Evolutionary conservation across 2,113 vertebrate species (phyloP).

Genomic region (Stegostoma tigrinum): DNA sequence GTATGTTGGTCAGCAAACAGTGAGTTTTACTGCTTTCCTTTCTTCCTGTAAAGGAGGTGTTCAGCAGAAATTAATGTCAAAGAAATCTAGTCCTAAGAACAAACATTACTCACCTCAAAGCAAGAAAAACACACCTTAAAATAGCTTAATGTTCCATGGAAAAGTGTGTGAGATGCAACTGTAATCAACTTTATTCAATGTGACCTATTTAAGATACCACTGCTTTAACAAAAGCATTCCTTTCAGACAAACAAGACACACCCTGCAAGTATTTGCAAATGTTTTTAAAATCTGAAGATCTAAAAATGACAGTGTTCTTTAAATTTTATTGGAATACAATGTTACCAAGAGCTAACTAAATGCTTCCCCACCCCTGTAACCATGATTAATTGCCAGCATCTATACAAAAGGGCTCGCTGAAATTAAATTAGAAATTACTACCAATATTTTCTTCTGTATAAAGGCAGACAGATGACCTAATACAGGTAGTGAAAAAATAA

Average conservation of each 20-base stretch:
- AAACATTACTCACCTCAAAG: not conserved
- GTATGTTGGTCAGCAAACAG: not conserved
- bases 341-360: not conserved
- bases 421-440: not conserved
- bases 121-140: not conserved
- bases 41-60: not conserved
- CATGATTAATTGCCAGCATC: not conserved
- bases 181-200: not conserved
- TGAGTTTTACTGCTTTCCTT: not conserved
- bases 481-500: not conserved
- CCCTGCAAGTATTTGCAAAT: not conserved
- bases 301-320: not conserved
- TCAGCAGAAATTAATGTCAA: not conserved
- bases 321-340: not conserved
- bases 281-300: not conserved
- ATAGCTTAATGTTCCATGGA: not conserved
- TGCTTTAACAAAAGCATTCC: not conserved
- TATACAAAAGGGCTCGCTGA: not conserved
- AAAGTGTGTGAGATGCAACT: not conserved
- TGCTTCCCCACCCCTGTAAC: not conserved
- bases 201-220: not conserved
- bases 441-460: not conserved
- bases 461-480: not conserved
- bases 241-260: slow-evolving; percentile 3
- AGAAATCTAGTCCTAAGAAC: not conserved